A percentile compares a stretch with the other conserved stretches of the same genome.
phyloP scores from a whole-genome alignment of 2,888 invertebrate species.

The Byasa hedistus region DNA sequence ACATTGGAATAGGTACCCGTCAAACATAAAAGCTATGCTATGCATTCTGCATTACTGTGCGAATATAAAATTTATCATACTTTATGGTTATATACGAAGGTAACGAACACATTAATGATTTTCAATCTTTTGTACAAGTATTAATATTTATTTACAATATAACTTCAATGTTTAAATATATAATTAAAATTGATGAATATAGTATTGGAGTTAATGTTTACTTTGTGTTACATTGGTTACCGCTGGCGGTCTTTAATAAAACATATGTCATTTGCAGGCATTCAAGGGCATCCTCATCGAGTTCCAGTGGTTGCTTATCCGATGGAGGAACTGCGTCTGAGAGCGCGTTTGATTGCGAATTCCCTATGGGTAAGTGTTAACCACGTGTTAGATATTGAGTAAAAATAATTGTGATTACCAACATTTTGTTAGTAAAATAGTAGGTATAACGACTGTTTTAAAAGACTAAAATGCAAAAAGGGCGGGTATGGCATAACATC shows the following conservation, averaged over 20 bases:
- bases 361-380: constrained; percentile 82
- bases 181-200: not conserved
- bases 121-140: not conserved
- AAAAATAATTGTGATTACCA: too few species aligned
- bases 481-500: too few species aligned
- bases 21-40: not conserved
- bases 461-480: too few species aligned
- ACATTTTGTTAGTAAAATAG: too few species aligned
- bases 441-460: too few species aligned
- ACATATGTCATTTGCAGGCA: constrained; percentile 61
- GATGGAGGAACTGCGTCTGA: constrained; percentile 86
- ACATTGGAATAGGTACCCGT: not conserved
- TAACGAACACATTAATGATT: not conserved
- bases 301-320: constrained; percentile 91
- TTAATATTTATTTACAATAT: not conserved
- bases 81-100: not conserved
- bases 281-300: constrained; percentile 90
- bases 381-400: too few species aligned
- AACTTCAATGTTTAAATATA: not conserved
- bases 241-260: constrained; percentile 1
- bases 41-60: not conserved
- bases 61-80: not conserved
- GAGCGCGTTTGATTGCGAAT: constrained; percentile 87
- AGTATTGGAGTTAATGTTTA: not conserved
- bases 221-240: not conserved